phyloP scores from a whole-genome alignment of 2,113 vertebrate species.

The Zapus hudsonius region DNA sequence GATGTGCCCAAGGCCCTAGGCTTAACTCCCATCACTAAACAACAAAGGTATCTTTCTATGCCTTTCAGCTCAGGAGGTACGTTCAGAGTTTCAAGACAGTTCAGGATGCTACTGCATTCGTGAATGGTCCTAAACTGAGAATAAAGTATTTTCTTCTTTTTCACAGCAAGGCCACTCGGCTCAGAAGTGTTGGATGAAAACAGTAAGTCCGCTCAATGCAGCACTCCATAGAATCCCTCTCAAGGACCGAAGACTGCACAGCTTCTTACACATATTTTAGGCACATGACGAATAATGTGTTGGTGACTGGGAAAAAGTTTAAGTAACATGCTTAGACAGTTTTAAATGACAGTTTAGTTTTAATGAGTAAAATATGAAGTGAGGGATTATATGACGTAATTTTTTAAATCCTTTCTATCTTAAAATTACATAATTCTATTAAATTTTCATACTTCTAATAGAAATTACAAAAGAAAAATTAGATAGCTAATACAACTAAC shows the following conservation, averaged over 20 bases:
- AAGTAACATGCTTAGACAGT: not conserved
- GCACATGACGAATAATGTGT: not conserved
- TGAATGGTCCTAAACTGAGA: constrained; percentile 7
- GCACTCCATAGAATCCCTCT: not conserved
- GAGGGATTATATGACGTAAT: not conserved
- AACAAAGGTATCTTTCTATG: not conserved
- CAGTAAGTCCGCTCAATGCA: not conserved
- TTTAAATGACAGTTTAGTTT: constrained; percentile 5
- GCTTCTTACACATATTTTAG: not conserved
- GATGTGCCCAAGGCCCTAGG: not conserved
- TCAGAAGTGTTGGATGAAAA: constrained; percentile 32
- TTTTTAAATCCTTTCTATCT: not conserved
- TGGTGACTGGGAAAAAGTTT: constrained; percentile 35
- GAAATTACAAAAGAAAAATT: not conserved
- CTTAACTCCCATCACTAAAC: not conserved
- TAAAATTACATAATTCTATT: constrained; percentile 45
- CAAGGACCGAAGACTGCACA: not conserved
- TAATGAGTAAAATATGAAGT: constrained; percentile 12
- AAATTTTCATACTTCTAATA: not conserved
- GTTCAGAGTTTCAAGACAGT: no score
- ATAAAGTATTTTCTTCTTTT: not conserved
- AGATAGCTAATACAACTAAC: not conserved
- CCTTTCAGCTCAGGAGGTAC: not conserved
- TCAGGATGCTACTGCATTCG: not conserved
- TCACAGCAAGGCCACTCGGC: constrained; percentile 37